Evolutionary conservation across 2,113 vertebrate species (phyloP).

Genomic region (Ctenodactylus gundi): DNA sequence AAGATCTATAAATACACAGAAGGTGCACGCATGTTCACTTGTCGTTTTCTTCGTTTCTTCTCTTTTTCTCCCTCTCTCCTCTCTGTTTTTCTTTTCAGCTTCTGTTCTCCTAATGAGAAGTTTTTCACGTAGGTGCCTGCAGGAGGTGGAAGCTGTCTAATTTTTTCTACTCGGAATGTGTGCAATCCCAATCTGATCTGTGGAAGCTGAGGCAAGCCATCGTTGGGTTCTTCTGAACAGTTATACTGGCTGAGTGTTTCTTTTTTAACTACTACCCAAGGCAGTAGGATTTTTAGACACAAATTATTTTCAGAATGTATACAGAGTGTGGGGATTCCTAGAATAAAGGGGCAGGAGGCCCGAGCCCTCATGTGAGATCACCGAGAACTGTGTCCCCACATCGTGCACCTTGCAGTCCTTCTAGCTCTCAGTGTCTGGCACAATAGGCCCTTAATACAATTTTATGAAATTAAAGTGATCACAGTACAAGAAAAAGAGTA

Average conservation of each 20-base stretch:
- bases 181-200: neutral
- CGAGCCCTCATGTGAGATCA: neutral
- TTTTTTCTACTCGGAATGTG: neutral
- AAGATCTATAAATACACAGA: slow-evolving; percentile 71
- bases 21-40: neutral
- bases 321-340: neutral
- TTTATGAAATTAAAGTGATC: neutral
- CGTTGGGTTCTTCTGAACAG: neutral
- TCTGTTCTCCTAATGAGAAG: slow-evolving; percentile 15
- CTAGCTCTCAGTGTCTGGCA: neutral
- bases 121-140: slow-evolving; percentile 57
- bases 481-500: neutral
- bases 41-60: neutral
- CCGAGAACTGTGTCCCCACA: neutral
- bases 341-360: neutral
- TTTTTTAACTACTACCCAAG: neutral
- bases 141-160: neutral
- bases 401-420: neutral
- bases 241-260: neutral
- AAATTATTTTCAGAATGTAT: neutral
- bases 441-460: neutral
- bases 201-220: neutral
- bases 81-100: neutral
- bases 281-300: neutral
- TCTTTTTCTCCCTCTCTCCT: neutral